phyloP scores from a whole-genome alignment of 2,888 invertebrate genomes.

The Thalpophila matura region DNA sequence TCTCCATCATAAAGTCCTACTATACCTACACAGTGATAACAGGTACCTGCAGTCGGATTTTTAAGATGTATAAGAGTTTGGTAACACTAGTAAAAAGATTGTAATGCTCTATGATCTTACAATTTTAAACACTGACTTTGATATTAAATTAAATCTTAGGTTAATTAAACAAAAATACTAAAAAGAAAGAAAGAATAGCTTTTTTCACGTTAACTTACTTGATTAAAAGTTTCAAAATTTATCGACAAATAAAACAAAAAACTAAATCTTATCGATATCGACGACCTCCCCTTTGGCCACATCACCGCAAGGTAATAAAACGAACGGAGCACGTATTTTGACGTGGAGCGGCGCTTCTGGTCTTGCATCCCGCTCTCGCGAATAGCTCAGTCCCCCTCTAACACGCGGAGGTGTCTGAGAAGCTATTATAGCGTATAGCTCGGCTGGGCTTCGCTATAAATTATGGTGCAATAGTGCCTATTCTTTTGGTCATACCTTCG shows the following conservation, averaged over 20 bases:
- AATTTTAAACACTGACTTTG: too few relatives aligned
- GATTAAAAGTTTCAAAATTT: too few relatives aligned
- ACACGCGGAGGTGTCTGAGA: conserved; percentile 84
- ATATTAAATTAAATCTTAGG: too few relatives aligned
- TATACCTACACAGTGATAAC: too few relatives aligned
- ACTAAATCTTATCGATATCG: conserved; percentile 74
- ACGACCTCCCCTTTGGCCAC: conserved; percentile 59
- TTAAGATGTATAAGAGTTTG: too few relatives aligned
- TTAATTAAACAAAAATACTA: too few relatives aligned
- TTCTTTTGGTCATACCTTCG: conserved; percentile 81
- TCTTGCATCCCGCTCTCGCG: conserved; percentile 76
- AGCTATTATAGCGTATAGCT: conserved; percentile 88
- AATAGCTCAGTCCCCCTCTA: conserved; percentile 74
- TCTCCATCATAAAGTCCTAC: too few relatives aligned
- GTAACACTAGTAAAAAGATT: too few relatives aligned
- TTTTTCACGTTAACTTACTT: too few relatives aligned
- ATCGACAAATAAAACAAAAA: conserved; percentile 24
- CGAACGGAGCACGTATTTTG: conserved; percentile 91
- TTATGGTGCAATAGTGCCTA: conserved; percentile 88
- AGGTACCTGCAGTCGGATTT: too few relatives aligned
- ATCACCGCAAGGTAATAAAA: conserved; percentile 87
- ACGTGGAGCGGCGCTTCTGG: conserved; percentile 91
- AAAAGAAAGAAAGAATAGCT: too few relatives aligned
- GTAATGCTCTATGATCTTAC: too few relatives aligned
- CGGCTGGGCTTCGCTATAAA: conserved; percentile 84